Evolutionary conservation across 1,140 invertebrate genomes (phyloP).

Genomic region (Drosophila guanche): DNA sequence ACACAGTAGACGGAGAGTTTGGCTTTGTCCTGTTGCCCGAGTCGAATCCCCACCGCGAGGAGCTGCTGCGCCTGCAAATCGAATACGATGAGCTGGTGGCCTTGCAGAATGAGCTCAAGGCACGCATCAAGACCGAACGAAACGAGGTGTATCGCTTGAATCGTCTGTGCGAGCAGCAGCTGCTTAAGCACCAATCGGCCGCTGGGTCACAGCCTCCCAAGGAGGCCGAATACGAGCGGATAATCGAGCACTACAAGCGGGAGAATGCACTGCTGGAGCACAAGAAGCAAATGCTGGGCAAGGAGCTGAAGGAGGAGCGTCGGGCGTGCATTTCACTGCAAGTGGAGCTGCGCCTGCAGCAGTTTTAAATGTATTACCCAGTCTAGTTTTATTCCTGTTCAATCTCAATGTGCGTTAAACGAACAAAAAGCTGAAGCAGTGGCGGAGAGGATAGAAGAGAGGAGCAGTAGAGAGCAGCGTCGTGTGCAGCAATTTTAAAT

Average conservation of each 20-base stretch:
- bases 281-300: conserved; percentile 86
- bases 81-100: conserved; percentile 88
- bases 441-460: conserved; percentile 2
- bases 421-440: conserved; percentile 30
- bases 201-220: conserved; percentile 69
- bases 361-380: conserved; percentile 59
- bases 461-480: conserved; percentile 87
- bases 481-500: conserved; percentile 70
- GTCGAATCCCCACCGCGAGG: conserved; percentile 84
- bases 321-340: conserved; percentile 87
- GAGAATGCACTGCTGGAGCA: conserved; percentile 88
- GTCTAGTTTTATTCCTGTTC: conserved; percentile 19
- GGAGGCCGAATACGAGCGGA: conserved; percentile 84
- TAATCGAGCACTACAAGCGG: conserved; percentile 84
- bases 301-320: conserved; percentile 87
- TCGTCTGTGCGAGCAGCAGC: conserved; percentile 82
- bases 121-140: conserved; percentile 87
- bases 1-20: conserved; percentile 49
- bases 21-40: conserved; percentile 70
- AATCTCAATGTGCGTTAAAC: conserved; percentile 38
- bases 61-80: conserved; percentile 86
- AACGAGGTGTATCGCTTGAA: conserved; percentile 88
- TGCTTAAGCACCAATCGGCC: conserved; percentile 58
- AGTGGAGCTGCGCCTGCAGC: conserved; percentile 84
- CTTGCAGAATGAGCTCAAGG: conserved; percentile 87